These are phyloP conservation scores for Stenolophus ochropezus DNA, from an alignment of 2,888 invertebrate genomes.

Conservation along the genomic window DNA sequence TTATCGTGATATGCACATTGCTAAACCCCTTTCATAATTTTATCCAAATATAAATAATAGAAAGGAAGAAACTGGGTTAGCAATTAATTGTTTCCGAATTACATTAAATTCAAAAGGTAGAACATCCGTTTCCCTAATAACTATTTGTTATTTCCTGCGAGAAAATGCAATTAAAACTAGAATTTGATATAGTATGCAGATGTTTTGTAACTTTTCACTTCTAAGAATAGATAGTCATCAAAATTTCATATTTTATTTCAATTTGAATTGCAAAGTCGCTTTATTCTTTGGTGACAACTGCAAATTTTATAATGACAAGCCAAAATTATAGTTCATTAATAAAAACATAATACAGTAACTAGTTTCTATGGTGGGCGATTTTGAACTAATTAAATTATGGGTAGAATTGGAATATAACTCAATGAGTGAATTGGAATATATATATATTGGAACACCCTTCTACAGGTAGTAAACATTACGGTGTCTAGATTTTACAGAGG, in stretches of 20 bases:
- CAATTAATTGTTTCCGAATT: conserved; percentile 7
- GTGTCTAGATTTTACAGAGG: no score
- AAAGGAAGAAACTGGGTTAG: conserved; percentile 28
- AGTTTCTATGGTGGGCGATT: no score
- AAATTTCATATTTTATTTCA: not conserved
- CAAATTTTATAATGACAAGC: no score
- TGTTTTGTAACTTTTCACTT: not conserved
- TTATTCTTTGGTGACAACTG: not conserved
- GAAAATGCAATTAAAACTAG: not conserved
- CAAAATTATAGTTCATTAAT: no score
- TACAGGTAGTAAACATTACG: no score
- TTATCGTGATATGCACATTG: not conserved
- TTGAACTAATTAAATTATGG: no score
- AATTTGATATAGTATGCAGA: not conserved
- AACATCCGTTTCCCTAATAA: conserved; percentile 32
- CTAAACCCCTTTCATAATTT: not conserved
- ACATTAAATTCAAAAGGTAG: not conserved
- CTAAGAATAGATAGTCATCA: not conserved
- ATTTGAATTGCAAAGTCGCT: conserved; percentile 1
- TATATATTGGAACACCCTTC: no score
- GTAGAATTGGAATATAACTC: no score
- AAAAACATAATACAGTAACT: no score
- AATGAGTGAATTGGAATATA: no score
- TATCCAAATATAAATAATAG: not conserved
- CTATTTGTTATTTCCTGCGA: not conserved